phyloP scores from a whole-genome alignment of 2,797 vertebrate genomes.

The Takifugu ocellatus region DNA sequence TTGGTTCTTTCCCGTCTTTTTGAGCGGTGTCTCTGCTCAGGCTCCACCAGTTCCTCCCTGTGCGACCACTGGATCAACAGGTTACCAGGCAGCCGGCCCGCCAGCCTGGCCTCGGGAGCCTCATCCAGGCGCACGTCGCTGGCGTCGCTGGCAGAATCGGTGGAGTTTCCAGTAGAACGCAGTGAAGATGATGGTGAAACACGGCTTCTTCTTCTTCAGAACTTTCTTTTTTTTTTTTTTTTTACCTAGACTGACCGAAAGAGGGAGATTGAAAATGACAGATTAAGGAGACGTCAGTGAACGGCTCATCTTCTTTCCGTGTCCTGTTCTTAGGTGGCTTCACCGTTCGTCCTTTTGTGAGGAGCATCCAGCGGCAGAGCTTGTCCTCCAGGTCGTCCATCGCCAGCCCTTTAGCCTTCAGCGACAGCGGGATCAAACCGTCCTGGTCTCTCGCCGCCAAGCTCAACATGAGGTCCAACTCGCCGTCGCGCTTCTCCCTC shows the following conservation, averaged over 20 bases:
- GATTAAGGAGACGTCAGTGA: not conserved
- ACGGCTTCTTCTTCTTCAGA: not conserved
- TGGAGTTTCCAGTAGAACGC: conserved; percentile 87
- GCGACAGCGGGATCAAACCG: conserved; percentile 85
- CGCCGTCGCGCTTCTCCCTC: conserved; percentile 87
- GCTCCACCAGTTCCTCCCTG: conserved; percentile 96
- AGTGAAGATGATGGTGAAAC: conserved; percentile 93
- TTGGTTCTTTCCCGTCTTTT: not conserved
- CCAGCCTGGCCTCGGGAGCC: conserved; percentile 91
- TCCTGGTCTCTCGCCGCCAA: conserved; percentile 94
- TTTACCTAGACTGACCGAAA: no score
- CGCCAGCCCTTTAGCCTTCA: conserved; percentile 89
- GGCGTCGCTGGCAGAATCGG: conserved; percentile 91
- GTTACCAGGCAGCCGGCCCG: conserved; percentile 90
- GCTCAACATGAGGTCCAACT: conserved; percentile 89
- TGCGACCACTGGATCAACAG: conserved; percentile 98
- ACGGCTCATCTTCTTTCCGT: not conserved
- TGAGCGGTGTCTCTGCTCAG: conserved; percentile 60
- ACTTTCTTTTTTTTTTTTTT: not conserved
- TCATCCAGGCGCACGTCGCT: conserved; percentile 94
- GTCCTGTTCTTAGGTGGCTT: conserved; percentile 84
- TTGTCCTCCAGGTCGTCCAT: conserved; percentile 90
- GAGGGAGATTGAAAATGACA: not conserved
- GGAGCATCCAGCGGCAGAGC: conserved; percentile 96
- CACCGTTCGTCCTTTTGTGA: conserved; percentile 92